phyloP scores from a whole-genome alignment of 2,888 invertebrate species.

The Torymus texanus region DNA sequence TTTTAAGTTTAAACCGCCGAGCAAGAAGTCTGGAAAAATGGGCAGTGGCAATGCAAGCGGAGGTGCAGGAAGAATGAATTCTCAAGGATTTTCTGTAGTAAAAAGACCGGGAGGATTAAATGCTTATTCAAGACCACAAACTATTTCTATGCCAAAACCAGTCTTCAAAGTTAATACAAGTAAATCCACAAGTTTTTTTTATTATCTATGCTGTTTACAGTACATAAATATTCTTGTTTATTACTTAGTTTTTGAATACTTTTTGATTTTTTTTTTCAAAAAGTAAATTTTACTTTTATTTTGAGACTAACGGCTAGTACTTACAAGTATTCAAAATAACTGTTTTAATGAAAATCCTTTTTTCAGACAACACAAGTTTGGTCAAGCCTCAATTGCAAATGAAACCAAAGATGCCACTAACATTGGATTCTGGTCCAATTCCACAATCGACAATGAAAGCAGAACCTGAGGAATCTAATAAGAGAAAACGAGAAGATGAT shows the following conservation, averaged over 20 bases:
- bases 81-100: conserved; percentile 77
- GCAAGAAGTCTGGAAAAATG: conserved; percentile 62
- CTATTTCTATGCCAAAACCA: conserved; percentile 85
- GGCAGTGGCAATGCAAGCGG: conserved; percentile 56
- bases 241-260: background rate
- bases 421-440: conserved; percentile 27
- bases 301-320: background rate
- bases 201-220: no score
- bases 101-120: conserved; percentile 77
- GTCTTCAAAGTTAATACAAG: conserved; percentile 80
- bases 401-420: conserved; percentile 43
- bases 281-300: background rate
- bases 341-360: no score
- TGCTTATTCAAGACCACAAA: conserved; percentile 80
- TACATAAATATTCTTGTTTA: background rate
- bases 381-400: conserved; percentile 33
- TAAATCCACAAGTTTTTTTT: conserved; percentile 11
- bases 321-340: no score
- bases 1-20: conserved; percentile 79
- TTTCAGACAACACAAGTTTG: conserved; percentile 35
- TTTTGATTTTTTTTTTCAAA: background rate
- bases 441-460: conserved; percentile 61
- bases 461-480: conserved; percentile 67
- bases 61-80: conserved; percentile 71
- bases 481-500: conserved; percentile 72